Evolutionary conservation across 2,888 invertebrate species (phyloP).

Genomic region (Fragum sueziense): DNA sequence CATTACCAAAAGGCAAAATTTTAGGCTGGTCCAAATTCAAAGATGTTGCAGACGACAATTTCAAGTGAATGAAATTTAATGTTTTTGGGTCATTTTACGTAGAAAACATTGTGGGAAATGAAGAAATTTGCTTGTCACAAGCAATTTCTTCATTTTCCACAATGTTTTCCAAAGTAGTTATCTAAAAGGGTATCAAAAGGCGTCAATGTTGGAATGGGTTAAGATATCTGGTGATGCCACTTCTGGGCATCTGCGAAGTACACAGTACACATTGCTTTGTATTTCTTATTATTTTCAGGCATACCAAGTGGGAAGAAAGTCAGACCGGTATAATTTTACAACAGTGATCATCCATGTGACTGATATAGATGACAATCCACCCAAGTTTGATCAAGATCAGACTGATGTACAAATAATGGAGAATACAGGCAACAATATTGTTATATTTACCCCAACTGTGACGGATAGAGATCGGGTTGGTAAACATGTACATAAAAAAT

Average conservation of each 20-base stretch:
- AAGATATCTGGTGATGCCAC: neutral
- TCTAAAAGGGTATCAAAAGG: no score
- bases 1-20: neutral
- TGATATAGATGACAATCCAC: slow-evolving; percentile 34
- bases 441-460: slow-evolving; percentile 13
- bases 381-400: neutral
- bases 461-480: slow-evolving; percentile 24
- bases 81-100: no score
- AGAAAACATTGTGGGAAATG: no score
- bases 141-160: neutral
- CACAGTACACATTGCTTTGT: no score
- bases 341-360: slow-evolving; percentile 22
- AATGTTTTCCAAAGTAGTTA: no score
- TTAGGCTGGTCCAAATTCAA: no score
- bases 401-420: neutral
- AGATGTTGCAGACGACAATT: no score
- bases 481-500: no score
- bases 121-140: neutral
- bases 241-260: no score
- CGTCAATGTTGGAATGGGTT: neutral
- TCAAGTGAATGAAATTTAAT: no score
- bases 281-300: slow-evolving; percentile 23
- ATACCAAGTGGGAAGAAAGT: slow-evolving; percentile 11
- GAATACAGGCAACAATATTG: neutral
- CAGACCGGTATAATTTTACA: slow-evolving; percentile 24